Evolutionary conservation across 2,888 invertebrate genomes (phyloP).

Genomic region (Caenorhabditis becei): DNA sequence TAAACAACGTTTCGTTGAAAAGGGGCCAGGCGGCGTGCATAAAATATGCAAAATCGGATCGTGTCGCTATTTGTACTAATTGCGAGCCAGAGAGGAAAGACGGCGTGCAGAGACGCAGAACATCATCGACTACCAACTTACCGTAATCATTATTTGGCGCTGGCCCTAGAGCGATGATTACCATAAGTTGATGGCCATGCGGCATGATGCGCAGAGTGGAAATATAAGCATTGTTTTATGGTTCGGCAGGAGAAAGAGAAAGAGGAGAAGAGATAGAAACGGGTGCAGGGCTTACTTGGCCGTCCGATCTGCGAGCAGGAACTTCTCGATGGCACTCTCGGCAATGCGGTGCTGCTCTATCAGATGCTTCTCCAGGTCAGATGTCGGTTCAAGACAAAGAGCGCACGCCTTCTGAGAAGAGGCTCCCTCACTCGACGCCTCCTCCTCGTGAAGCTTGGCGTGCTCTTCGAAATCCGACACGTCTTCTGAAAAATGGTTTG

Average conservation of each 20-base stretch:
- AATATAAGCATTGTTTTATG: slow-evolving; percentile 30
- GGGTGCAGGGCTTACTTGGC: slow-evolving; percentile 23
- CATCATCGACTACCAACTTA: slow-evolving; percentile 12
- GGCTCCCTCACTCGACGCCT: slow-evolving; percentile 42
- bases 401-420: slow-evolving; percentile 63
- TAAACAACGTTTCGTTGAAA: slow-evolving; percentile 15
- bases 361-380: slow-evolving; percentile 66
- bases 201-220: not conserved
- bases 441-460: slow-evolving; percentile 68
- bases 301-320: slow-evolving; percentile 60
- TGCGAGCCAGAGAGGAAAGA: slow-evolving; percentile 25
- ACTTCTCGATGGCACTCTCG: slow-evolving; percentile 73
- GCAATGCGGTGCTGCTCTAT: slow-evolving; percentile 73
- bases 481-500: slow-evolving; percentile 62
- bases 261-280: slow-evolving; percentile 8
- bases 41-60: slow-evolving; percentile 61
- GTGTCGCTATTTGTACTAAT: slow-evolving; percentile 44
- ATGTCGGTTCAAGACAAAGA: slow-evolving; percentile 65
- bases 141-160: slow-evolving; percentile 21
- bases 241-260: slow-evolving; percentile 9
- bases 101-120: slow-evolving; percentile 22
- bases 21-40: slow-evolving; percentile 45
- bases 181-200: slow-evolving; percentile 19
- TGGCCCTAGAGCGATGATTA: slow-evolving; percentile 2
- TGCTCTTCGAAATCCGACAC: slow-evolving; percentile 69